Conservation (phyloP, 2,797 vertebrate species). For the Sebastes umbrosus region DNA sequence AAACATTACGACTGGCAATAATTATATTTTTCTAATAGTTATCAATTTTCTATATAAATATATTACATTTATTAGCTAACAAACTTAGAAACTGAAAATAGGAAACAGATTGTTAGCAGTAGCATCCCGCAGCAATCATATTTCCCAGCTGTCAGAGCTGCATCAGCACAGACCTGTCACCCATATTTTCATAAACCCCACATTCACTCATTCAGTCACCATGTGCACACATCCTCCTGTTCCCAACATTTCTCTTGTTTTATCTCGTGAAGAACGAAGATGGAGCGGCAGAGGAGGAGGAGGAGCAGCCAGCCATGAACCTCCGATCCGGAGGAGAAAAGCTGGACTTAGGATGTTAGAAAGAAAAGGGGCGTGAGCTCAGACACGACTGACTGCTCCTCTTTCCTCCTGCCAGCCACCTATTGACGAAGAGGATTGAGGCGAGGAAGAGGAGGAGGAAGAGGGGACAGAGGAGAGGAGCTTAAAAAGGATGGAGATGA, state of each 20-base stretch:
- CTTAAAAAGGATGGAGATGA: constrained; percentile 36
- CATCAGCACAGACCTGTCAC: neutral
- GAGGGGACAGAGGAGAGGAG: constrained; percentile 21
- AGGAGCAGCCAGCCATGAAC: constrained; percentile 60
- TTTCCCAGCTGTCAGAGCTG: neutral
- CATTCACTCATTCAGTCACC: neutral
- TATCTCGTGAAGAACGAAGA: neutral
- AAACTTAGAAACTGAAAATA: neutral
- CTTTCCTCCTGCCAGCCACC: constrained; percentile 44
- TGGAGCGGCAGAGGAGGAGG: neutral
- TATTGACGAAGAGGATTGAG: constrained; percentile 40
- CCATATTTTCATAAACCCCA: neutral
- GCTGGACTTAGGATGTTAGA: constrained; percentile 34
- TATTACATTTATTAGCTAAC: too few species aligned
- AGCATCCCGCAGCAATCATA: neutral
- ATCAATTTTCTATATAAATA: too few species aligned
- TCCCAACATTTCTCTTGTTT: neutral
- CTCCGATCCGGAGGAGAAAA: constrained; percentile 36
- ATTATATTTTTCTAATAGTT: too few species aligned
- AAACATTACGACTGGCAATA: too few species aligned
- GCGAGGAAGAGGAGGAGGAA: constrained; percentile 47
- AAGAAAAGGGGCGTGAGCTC: constrained; percentile 59
- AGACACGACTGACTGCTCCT: constrained; percentile 70
- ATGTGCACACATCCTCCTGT: neutral
- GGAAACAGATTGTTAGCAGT: neutral